These are phyloP conservation scores for Malthinus flaveolus DNA, from an alignment of 2,888 invertebrate species.

Conservation along the genomic window DNA sequence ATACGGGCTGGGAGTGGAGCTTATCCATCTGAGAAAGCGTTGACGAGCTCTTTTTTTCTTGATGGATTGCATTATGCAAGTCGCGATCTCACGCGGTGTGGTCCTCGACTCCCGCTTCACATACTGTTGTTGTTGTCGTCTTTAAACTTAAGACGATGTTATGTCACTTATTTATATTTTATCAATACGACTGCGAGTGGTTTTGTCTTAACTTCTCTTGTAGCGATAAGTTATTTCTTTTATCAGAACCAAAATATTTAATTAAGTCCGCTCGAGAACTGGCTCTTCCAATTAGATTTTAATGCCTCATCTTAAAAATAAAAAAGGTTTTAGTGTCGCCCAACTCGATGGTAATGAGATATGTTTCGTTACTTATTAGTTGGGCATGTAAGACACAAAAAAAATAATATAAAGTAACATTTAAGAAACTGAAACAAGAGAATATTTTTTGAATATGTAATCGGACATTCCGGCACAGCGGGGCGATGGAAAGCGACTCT, in stretches of 20 bases:
- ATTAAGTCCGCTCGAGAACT: background rate
- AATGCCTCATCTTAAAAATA: conserved; percentile 10
- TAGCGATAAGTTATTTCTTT: background rate
- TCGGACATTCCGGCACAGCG: conserved; percentile 38
- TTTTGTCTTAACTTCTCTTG: too few species aligned
- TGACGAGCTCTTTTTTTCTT: conserved; percentile 29
- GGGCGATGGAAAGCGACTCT: conserved; percentile 38
- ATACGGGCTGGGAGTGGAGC: conserved; percentile 31
- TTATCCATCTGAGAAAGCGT: conserved; percentile 31
- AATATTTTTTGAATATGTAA: conserved; percentile 25
- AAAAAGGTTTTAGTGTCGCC: conserved; percentile 14
- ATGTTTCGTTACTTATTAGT: conserved; percentile 11
- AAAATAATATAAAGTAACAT: conserved; percentile 17
- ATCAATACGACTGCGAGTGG: background rate
- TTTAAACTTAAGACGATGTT: conserved; percentile 10
- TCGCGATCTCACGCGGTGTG: conserved; percentile 30
- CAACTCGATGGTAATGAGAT: conserved; percentile 24
- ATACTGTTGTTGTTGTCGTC: conserved; percentile 29
- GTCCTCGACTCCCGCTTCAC: conserved; percentile 14
- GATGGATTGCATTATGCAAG: conserved; percentile 30
- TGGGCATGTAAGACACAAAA: conserved; percentile 22
- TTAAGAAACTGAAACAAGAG: conserved; percentile 22
- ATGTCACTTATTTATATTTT: conserved; percentile 13
- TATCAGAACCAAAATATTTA: background rate
- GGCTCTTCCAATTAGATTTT: conserved; percentile 5